These are phyloP conservation scores for Endotricha flammealis DNA, from an alignment of 2,888 invertebrate species.

Conservation along the genomic window DNA sequence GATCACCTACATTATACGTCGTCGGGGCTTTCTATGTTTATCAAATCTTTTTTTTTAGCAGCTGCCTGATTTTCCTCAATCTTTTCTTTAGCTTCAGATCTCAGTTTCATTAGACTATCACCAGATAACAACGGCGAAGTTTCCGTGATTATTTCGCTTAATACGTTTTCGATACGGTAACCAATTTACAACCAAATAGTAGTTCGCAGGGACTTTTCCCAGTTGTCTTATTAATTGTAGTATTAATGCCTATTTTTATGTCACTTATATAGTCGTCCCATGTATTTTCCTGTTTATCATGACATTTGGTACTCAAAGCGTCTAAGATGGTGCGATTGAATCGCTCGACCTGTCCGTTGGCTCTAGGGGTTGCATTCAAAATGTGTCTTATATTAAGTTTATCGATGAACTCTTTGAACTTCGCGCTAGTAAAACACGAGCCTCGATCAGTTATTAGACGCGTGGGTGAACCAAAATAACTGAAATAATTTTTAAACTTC, in stretches of 20 bases:
- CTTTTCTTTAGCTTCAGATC: background rate
- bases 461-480: slow-evolving; percentile 17
- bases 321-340: slow-evolving; percentile 12
- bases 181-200: slow-evolving; percentile 16
- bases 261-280: slow-evolving; percentile 13
- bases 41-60: background rate
- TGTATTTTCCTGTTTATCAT: slow-evolving; percentile 4
- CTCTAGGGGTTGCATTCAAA: slow-evolving; percentile 21
- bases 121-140: background rate
- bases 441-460: slow-evolving; percentile 18
- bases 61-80: slow-evolving; percentile 5
- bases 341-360: slow-evolving; percentile 13
- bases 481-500: slow-evolving; percentile 17
- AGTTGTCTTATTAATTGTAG: slow-evolving; percentile 15
- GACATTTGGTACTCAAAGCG: slow-evolving; percentile 7
- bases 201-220: slow-evolving; percentile 17
- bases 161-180: slow-evolving; percentile 5
- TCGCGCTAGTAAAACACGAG: slow-evolving; percentile 13
- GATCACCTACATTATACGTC: background rate
- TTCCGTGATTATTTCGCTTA: slow-evolving; percentile 14
- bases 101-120: background rate
- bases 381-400: slow-evolving; percentile 16
- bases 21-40: background rate
- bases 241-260: slow-evolving; percentile 17
- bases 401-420: slow-evolving; percentile 14